phyloP scores from a whole-genome alignment of 1,140 invertebrate genomes.

The Caligus rogercresseyi region DNA sequence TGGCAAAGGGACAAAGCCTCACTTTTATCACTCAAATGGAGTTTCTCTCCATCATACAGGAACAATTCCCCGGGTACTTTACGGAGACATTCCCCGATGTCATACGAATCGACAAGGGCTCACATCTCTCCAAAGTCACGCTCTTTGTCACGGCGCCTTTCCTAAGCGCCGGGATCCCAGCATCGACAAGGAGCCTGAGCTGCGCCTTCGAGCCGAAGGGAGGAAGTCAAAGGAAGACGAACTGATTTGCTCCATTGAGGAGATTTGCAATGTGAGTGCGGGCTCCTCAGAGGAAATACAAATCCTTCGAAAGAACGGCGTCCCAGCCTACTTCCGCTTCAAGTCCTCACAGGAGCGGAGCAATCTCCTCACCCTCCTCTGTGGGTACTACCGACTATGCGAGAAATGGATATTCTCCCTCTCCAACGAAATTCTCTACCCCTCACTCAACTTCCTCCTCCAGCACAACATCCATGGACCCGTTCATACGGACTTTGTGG shows the following conservation, averaged over 20 bases:
- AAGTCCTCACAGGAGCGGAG: neutral
- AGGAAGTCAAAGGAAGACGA: neutral
- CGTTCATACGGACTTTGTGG: neutral
- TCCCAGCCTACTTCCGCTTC: neutral
- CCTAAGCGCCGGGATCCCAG: neutral
- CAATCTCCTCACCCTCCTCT: neutral
- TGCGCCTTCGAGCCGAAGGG: neutral
- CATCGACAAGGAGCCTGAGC: neutral
- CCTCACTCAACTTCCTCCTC: neutral
- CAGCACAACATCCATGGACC: constrained; percentile 3
- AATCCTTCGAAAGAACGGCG: constrained; percentile 10
- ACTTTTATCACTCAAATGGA: neutral
- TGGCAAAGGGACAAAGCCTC: neutral
- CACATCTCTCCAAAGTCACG: neutral
- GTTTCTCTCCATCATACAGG: neutral
- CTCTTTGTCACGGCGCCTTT: neutral
- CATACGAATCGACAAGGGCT: neutral
- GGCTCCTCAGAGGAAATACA: neutral
- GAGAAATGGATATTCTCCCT: constrained; percentile 11
- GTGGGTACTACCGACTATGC: constrained; percentile 12
- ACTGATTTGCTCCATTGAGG: neutral
- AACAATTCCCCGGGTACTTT: neutral
- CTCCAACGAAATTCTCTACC: neutral
- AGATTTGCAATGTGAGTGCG: neutral
- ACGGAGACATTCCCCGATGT: neutral